phyloP scores from a whole-genome alignment of 1,140 invertebrate genomes.

The Drosophila lacertosa region DNA sequence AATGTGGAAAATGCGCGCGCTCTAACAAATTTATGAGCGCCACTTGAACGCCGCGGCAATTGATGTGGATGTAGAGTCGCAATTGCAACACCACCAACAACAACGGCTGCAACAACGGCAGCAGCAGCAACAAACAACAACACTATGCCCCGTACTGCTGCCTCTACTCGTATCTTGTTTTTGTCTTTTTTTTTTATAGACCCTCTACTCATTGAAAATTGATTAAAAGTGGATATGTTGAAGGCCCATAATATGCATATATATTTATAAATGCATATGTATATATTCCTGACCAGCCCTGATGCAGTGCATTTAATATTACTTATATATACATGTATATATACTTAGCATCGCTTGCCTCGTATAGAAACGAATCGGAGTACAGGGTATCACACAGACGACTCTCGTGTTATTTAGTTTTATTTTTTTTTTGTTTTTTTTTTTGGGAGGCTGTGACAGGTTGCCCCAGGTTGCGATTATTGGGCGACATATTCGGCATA shows the following conservation, averaged over 20 bases:
- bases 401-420: neutral
- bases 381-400: too few species aligned
- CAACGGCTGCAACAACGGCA: constrained; percentile 27
- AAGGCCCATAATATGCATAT: too few species aligned
- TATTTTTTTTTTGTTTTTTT: constrained; percentile 15
- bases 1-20: constrained; percentile 73
- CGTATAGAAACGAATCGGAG: too few species aligned
- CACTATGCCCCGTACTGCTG: neutral
- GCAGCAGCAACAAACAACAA: constrained; percentile 4
- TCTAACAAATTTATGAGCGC: constrained; percentile 77
- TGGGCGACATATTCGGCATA: constrained; percentile 40
- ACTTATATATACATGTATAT: too few species aligned
- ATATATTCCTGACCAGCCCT: too few species aligned
- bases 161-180: neutral
- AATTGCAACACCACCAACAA: constrained; percentile 56
- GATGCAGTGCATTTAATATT: too few species aligned
- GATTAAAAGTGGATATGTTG: too few species aligned
- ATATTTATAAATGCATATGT: too few species aligned
- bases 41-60: constrained; percentile 54
- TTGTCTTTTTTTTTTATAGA: neutral
- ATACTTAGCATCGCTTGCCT: too few species aligned
- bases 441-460: constrained; percentile 59
- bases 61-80: constrained; percentile 54
- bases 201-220: too few species aligned
- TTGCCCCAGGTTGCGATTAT: constrained; percentile 46